Evolutionary conservation across 2,888 invertebrate species (phyloP).

Genomic region (Horisme vitalbata): DNA sequence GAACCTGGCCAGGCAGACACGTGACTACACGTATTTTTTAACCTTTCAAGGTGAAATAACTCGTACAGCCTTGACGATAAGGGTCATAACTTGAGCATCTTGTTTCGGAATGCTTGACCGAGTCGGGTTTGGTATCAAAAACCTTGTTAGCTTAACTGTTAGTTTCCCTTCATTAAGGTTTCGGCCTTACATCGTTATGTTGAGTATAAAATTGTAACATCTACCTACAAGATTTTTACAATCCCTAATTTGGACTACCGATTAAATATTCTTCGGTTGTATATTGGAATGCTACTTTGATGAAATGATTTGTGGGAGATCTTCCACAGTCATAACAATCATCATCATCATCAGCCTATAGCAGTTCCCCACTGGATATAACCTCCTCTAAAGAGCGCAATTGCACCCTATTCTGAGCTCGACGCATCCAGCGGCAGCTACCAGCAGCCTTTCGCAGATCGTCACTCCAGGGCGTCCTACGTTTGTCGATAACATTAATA

Average conservation of each 20-base stretch:
- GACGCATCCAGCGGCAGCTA: no score
- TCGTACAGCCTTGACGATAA: constrained; percentile 23
- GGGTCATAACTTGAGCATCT: constrained; percentile 7
- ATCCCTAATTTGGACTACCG: constrained; percentile 30
- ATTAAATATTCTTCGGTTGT: constrained; percentile 15
- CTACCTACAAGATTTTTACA: constrained; percentile 26
- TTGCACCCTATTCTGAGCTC: no score
- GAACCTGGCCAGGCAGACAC: constrained; percentile 35
- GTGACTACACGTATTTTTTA: constrained; percentile 24
- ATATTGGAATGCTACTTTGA: constrained; percentile 7
- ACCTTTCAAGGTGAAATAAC: constrained; percentile 26
- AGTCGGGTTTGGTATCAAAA: constrained; percentile 52
- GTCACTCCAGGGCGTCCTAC: no score
- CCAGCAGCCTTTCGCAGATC: no score
- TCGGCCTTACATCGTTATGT: constrained; percentile 45
- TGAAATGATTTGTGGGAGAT: no score
- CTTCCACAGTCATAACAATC: no score
- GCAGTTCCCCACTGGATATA: no score
- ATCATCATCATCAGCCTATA: no score
- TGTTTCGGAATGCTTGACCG: constrained; percentile 24
- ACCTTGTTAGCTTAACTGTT: constrained; percentile 77
- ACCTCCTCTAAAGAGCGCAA: no score
- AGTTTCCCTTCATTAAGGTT: constrained; percentile 66
- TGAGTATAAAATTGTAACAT: constrained; percentile 31
- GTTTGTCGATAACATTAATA: no score